Conservation (phyloP, 2,888 invertebrate genomes). For the Ceratothoa steindachneri region DNA sequence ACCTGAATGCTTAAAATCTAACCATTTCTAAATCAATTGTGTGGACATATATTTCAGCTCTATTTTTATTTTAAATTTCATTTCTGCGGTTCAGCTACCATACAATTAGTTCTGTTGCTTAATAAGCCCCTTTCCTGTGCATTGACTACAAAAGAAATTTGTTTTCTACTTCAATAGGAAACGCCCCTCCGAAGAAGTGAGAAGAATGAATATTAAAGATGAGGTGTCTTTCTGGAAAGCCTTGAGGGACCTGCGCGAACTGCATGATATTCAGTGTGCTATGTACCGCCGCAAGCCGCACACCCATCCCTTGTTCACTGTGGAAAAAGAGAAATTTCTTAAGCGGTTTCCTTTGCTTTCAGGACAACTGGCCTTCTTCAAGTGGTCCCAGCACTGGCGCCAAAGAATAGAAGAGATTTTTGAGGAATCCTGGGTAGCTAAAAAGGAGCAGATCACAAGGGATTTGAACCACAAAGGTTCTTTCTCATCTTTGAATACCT, state of each 20-base stretch:
- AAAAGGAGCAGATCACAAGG: not conserved
- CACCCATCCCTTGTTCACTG: not conserved
- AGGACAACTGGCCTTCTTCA: not conserved
- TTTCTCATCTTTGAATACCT: not conserved
- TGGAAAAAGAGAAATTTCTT: not conserved
- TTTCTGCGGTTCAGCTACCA: no score
- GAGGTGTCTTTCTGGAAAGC: not conserved
- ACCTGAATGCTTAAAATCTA: no score
- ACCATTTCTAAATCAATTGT: no score
- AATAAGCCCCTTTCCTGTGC: no score
- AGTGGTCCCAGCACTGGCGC: not conserved
- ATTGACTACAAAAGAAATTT: no score
- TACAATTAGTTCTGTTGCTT: no score
- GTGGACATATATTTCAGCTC: no score
- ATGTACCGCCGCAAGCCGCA: not conserved
- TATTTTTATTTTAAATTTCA: no score
- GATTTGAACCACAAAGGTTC: not conserved
- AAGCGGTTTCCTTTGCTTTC: not conserved
- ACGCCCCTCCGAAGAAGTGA: not conserved
- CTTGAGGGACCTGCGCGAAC: not conserved
- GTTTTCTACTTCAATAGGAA: no score
- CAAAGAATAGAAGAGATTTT: slow-evolving; percentile 1
- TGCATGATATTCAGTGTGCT: not conserved
- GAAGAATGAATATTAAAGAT: not conserved
- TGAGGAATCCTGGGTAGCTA: not conserved